Conservation (phyloP, 2,888 invertebrate species). For the Tenodera sinensis region DNA sequence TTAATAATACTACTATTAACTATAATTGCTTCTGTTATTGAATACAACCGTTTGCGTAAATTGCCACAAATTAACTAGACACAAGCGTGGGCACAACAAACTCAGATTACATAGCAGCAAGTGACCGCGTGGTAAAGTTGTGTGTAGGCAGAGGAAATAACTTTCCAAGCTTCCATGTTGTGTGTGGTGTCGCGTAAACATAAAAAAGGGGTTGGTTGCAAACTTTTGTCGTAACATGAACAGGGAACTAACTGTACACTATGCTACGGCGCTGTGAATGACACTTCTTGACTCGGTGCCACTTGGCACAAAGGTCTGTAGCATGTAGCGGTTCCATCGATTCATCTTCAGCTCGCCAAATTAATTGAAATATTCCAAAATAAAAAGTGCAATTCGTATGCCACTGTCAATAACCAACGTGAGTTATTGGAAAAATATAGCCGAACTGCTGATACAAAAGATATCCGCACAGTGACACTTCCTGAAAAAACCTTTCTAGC, state of each 20-base stretch:
- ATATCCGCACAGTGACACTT: too few species aligned
- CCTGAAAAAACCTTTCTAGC: too few species aligned
- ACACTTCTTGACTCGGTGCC: background rate
- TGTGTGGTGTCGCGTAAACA: background rate
- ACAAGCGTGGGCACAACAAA: too few species aligned
- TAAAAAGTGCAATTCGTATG: background rate
- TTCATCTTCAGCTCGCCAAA: background rate
- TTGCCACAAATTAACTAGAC: too few species aligned
- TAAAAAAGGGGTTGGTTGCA: background rate
- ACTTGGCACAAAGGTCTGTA: background rate
- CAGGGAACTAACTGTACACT: background rate
- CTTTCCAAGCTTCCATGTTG: background rate
- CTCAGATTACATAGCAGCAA: background rate
- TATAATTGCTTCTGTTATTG: too few species aligned
- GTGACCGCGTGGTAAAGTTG: background rate
- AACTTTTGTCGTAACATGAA: background rate
- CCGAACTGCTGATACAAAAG: too few species aligned
- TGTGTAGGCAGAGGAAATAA: background rate
- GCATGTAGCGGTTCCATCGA: background rate
- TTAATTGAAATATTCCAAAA: background rate
- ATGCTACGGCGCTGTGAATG: background rate
- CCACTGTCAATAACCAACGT: background rate
- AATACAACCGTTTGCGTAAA: too few species aligned
- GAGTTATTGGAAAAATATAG: too few species aligned
- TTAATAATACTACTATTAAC: too few species aligned